These are phyloP conservation scores for Myiopsitta monachus DNA, from an alignment of 2,113 vertebrate genomes.

Conservation along the genomic window DNA sequence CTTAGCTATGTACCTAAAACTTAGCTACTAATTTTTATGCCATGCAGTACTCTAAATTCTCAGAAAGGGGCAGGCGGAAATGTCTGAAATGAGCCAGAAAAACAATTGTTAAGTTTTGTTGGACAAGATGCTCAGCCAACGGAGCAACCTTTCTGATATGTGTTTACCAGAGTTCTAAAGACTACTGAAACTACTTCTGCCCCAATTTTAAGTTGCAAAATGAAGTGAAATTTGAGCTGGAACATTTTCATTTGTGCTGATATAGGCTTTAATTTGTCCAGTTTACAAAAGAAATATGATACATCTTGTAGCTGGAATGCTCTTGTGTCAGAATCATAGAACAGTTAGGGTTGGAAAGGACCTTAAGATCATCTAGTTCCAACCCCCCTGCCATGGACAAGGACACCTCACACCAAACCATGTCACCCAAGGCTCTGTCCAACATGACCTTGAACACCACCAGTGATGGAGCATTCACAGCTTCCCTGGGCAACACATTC, in stretches of 20 bases:
- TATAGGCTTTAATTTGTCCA: background rate
- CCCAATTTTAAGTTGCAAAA: background rate
- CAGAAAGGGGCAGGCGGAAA: background rate
- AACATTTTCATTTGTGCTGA: background rate
- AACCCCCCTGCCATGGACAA: no score
- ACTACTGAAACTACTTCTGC: background rate
- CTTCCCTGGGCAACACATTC: no score
- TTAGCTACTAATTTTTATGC: background rate
- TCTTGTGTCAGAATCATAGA: no score
- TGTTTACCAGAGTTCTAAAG: background rate
- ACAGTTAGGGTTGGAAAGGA: no score
- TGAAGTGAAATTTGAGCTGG: background rate
- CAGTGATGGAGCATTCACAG: no score
- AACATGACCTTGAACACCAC: no score
- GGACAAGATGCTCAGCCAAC: background rate
- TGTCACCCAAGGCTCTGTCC: no score
- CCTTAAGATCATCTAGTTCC: no score
- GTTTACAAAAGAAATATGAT: background rate
- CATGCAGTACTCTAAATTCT: background rate
- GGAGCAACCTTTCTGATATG: background rate
- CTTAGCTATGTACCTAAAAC: no score
- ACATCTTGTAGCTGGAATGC: background rate
- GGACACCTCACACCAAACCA: no score
- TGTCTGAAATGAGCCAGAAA: background rate
- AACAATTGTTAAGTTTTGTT: background rate